These are phyloP conservation scores for Nerophis ophidion DNA, from an alignment of 2,113 vertebrate species.

Conservation along the genomic window DNA sequence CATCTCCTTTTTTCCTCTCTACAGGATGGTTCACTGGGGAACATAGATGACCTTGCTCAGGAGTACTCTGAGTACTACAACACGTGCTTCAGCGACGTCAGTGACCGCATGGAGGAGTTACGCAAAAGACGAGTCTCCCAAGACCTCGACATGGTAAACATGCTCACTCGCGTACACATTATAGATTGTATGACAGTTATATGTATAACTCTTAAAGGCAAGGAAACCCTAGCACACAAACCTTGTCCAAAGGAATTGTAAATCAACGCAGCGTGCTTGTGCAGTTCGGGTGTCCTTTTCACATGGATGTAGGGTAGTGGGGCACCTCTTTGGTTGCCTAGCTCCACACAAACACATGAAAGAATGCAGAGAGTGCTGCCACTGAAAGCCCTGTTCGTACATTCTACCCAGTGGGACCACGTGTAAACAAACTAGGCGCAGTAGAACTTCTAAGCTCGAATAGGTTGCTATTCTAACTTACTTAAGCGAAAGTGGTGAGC, in stretches of 20 bases:
- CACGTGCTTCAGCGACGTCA: slow-evolving; percentile 90
- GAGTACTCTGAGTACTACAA: slow-evolving; percentile 97
- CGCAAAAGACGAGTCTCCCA: slow-evolving; percentile 87
- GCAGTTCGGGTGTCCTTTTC: slow-evolving; percentile 32
- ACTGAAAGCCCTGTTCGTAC: slow-evolving; percentile 18
- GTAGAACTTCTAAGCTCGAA: background rate
- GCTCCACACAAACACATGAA: slow-evolving; percentile 41
- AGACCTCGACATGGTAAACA: slow-evolving; percentile 85
- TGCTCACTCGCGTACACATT: background rate
- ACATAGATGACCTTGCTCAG: slow-evolving; percentile 94
- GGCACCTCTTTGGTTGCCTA: slow-evolving; percentile 66
- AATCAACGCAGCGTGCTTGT: slow-evolving; percentile 27
- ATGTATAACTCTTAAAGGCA: background rate
- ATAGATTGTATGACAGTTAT: background rate
- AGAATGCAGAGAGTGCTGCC: slow-evolving; percentile 59
- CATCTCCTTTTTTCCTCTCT: slow-evolving; percentile 16
- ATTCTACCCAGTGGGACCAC: background rate
- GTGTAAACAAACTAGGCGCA: background rate
- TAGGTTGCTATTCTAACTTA: too few relatives aligned
- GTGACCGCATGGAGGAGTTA: slow-evolving; percentile 95
- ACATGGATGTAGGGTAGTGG: slow-evolving; percentile 62
- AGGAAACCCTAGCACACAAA: background rate
- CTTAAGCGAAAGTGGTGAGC: too few relatives aligned
- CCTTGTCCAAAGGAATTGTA: slow-evolving; percentile 18
- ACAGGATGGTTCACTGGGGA: slow-evolving; percentile 94